Evolutionary conservation across 2,797 vertebrate genomes (phyloP), one percentile per base, ranked within the genome.

Genomic region (Mastacembelus armatus): DNA sequence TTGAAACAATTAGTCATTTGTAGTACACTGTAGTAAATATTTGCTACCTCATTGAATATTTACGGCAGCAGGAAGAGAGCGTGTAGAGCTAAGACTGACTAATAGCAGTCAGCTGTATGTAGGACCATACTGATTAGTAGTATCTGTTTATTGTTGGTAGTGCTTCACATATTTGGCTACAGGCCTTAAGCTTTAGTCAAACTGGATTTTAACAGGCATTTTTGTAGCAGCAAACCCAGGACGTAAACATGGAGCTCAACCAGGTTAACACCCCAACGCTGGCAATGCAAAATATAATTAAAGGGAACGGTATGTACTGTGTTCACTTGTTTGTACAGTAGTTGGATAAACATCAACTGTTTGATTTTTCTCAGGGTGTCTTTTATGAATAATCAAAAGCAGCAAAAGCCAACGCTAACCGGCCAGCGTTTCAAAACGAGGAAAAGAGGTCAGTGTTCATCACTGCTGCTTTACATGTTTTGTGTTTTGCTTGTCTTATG

Each of bases 311-410:
- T 0, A 9, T 36, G 57, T 39, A 0, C 35, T 22, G 4, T 19
- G 4, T 19, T 48, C 3, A 1, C 10, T 30, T 10, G 0, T 38
- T 47, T 26, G 57, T 10, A 5, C 9, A 38, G 0, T n/a, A n/a
- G n/a, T 16, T 8, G 2, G 29, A 2, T 30, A 42, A 77, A 48
- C n/a, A 12, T 50, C 18, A 38, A 74, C 52, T 2, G 0, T 42
- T 2, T 58, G 2, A 5, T 40, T 35, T 50, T 10, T 77, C 69
- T 57, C 71, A 97, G 95, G 88, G 96, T 96, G 95, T 98, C 95
- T 99, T 99, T 99, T 99, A 99, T 99, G 98, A 99, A 96, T 99
- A 98, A 99, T 98, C 97, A 98, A 96, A 98, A 97, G 97, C 97
- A 97, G 94, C 98, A 97, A 93, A 99, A 99, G 95, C 97, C 98